A percentile compares a stretch with the other conserved stretches of the same genome.
These are phyloP conservation scores for Brachionus manjavacas DNA, from an alignment of 1,140 invertebrate genomes.

Conservation along the genomic window DNA sequence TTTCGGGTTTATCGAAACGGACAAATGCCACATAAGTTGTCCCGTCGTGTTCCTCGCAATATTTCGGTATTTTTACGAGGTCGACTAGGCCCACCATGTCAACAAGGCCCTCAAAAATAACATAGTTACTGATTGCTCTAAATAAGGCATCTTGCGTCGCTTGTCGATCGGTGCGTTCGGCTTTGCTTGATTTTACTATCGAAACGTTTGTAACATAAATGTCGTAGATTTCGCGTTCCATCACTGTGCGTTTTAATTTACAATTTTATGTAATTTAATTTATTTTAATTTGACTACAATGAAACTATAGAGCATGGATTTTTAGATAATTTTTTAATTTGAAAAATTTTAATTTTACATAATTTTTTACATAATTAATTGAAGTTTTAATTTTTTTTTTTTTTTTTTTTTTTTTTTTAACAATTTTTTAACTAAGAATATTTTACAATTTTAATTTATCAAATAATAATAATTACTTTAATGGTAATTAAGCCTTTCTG, in stretches of 20 bases:
- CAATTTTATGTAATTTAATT: neutral
- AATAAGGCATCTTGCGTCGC: neutral
- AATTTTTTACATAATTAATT: neutral
- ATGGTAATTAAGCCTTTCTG: too few species aligned
- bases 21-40: neutral
- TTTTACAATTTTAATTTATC: too few species aligned
- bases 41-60: neutral
- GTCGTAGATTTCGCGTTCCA: neutral
- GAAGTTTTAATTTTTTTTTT: neutral
- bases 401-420: neutral
- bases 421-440: too few species aligned
- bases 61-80: neutral
- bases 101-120: neutral
- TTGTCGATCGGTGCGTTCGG: neutral
- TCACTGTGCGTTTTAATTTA: neutral
- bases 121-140: neutral
- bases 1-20: neutral
- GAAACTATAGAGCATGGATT: neutral
- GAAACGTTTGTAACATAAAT: neutral
- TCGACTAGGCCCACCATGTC: neutral
- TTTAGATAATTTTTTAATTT: neutral
- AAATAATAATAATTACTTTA: too few species aligned
- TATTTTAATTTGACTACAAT: neutral
- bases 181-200: neutral
- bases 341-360: neutral